Base-by-base conservation (phyloP, 2,888 invertebrate species). In the Exocentrus adspersus region DNA sequence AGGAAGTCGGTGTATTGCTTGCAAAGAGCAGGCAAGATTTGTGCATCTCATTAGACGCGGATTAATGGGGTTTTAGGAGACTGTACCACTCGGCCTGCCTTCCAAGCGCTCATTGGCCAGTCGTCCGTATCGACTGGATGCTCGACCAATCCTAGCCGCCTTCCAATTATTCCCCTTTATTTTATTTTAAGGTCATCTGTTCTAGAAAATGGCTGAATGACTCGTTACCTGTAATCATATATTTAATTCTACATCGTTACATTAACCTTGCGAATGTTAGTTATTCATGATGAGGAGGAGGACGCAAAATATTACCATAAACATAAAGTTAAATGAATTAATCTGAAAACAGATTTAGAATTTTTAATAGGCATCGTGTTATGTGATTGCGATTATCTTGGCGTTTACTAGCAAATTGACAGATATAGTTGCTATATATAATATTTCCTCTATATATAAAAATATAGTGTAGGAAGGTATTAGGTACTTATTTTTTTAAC, bases 31-130 rank as follows among this genome's bases (percentile, higher is more conserved):
- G 61, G 65, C 62, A 50, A 72, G 69, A 71, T 72, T 70, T 79
- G 79, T 80, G 80, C 80, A 80, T 81, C 79, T 81, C 80, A 81
- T 81, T 81, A 81, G 79, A 75, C 74, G 75, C 76, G 78, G 79
- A 78, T 79, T 80, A 80, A 80, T 79, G 79, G 80, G 75, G 74
- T 75, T 78, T 77, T 74, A 24, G 77, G 77, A 76, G 74, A 75
- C 77, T 77, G 77, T 76, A 75, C 76, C 72, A 76, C 72, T 73
- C 75, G 74, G 76, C 75, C 77, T 69, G 77, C 70, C 70, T 70
- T 69, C 72, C 52, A 42, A 54, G 64, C 65, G 72, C 65, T 71
- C 68, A 75, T 75, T 75, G 76, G 77, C 65, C 72, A 71, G 65
- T 66, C 56, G 64, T 64, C 51, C 57, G 67, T 63, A 73, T 72